Conservation (phyloP, 2,113 vertebrate genomes). For the Pelodiscus sinensis region DNA sequence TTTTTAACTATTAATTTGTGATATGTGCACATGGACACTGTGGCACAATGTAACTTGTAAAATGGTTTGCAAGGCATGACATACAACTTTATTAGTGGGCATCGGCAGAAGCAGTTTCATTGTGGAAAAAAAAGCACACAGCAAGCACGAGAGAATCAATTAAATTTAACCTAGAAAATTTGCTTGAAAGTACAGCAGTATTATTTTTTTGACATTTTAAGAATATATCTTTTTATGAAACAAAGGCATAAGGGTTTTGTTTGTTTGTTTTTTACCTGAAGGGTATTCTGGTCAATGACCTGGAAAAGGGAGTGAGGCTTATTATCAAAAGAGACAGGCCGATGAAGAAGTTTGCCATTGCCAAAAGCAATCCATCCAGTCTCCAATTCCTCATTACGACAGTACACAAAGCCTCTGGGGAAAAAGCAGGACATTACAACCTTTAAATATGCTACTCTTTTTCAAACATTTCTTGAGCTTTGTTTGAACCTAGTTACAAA, state of each 20-base stretch:
- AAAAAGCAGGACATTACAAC: neutral
- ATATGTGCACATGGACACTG: neutral
- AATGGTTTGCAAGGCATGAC: neutral
- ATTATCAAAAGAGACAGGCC: constrained; percentile 94
- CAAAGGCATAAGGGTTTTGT: neutral
- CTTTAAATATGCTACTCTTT: neutral
- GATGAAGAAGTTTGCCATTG: constrained; percentile 87
- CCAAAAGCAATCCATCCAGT: constrained; percentile 94
- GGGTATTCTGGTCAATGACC: constrained; percentile 94
- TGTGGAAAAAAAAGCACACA: neutral
- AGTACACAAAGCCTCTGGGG: constrained; percentile 95
- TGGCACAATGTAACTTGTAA: neutral
- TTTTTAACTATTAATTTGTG: neutral
- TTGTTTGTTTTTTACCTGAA: constrained; percentile 86
- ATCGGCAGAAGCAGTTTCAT: neutral
- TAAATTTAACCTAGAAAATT: neutral
- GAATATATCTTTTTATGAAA: neutral
- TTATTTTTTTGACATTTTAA: neutral
- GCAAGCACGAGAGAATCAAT: neutral
- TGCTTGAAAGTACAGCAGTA: neutral
- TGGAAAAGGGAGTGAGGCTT: constrained; percentile 98
- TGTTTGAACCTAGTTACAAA: neutral
- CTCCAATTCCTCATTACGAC: constrained; percentile 95
- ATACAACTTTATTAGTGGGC: accelerated
- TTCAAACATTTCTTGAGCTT: neutral